Base-by-base conservation (phyloP, 2,113 vertebrate genomes). In the Salvelinus fontinalis region DNA sequence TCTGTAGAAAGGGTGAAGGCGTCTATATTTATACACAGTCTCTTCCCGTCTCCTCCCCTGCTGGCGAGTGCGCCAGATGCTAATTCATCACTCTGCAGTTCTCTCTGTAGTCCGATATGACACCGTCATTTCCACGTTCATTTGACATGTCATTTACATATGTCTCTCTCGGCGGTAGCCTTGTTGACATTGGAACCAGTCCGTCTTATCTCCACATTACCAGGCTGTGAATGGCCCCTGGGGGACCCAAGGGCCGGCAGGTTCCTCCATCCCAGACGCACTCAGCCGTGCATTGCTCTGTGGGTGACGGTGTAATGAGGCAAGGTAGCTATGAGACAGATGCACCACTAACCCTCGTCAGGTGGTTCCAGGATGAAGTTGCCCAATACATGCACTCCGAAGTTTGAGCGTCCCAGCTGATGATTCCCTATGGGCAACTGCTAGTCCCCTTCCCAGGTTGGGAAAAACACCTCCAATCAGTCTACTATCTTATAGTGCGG, bases 1-100 rank as follows among this genome's bases (percentile, higher is more conserved):
- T 74, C 79, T 81, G 79, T 69, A 65, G 54, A n/a, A 69, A 57
- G 64, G 31, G 65, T 51, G 71, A 79, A 3, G 31, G 27, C 39
- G 16, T 70, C 12, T 51, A 12, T 11, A 64, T 73, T 39, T 31
- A 44, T 24, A 51, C 22, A 4, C 29, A 14, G 18, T 78, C 39
- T 44, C 39, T 48, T 59, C 20, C 11, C 24, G 18, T 48, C 27
- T 16, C 24, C 68, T 51, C 22, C 66, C 65, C 26, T 31, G 66
- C 22, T 31, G 29, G 66, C 66, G 11, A 67, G 27, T 14, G 14
- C 16, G 26, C 66, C 27, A 3, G 24, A 7, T 34, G 24, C 67
- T 57, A 27, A 68, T 60, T 59, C 48, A 51, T 74, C 24, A 29
- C 39, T 44, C 9, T 9, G 39, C 39, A 44, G 39, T 44, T 31